A percentile compares a stretch with the other conserved stretches of the same genome.
phyloP scores from a whole-genome alignment of 2,888 invertebrate genomes.

The Pristionchus arcanus region DNA sequence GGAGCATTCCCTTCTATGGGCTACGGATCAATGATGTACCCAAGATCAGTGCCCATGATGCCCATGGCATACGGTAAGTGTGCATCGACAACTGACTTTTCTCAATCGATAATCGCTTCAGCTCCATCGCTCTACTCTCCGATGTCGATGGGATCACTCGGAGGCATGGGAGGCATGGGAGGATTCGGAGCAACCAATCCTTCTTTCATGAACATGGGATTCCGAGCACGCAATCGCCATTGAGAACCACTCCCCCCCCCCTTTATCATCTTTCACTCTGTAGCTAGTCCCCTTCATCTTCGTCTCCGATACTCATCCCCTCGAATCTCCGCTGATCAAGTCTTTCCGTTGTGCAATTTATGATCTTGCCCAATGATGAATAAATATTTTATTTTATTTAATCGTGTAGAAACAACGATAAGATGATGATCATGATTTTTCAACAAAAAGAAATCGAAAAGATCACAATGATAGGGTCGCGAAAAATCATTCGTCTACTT shows the following conservation, averaged over 20 bases:
- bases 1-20: background rate
- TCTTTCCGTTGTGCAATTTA: conserved; percentile 14
- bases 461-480: background rate
- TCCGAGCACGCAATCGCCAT: background rate
- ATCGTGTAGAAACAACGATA: background rate
- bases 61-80: background rate
- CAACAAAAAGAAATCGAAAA: too few species aligned
- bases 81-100: background rate
- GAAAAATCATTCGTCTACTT: background rate
- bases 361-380: background rate
- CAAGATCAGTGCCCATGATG: background rate
- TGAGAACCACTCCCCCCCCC: background rate
- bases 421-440: too few species aligned
- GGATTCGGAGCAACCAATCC: background rate
- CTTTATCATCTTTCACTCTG: background rate
- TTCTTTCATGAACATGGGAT: conserved; percentile 19
- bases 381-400: background rate
- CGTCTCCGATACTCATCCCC: background rate
- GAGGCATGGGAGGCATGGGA: background rate
- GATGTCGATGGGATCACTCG: background rate
- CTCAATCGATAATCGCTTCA: background rate
- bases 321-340: background rate
- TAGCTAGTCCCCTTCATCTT: background rate
- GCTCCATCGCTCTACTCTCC: background rate
- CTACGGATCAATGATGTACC: background rate